These are phyloP conservation scores for Montipora efflorescens DNA, from an alignment of 64 coral and sea anemone genomes.

Conservation along the genomic window DNA sequence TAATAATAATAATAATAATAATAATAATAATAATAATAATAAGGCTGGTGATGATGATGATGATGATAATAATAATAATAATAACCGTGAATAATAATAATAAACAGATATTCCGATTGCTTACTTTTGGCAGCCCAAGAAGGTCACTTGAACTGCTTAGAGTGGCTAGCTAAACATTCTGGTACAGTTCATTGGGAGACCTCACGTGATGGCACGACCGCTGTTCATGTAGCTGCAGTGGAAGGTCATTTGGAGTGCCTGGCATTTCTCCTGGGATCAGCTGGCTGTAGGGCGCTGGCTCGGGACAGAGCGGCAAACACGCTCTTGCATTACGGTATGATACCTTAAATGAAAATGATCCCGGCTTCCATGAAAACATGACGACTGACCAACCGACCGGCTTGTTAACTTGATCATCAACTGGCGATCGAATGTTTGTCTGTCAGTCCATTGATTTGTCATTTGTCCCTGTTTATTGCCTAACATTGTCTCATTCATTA, in stretches of 20 bases:
- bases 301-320: conserved; percentile 73
- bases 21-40: too few species aligned
- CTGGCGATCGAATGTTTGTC: not conserved
- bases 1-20: too few species aligned
- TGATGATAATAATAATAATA: too few species aligned
- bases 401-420: not conserved
- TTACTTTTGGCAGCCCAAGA: conserved; percentile 79
- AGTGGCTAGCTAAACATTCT: conserved; percentile 83
- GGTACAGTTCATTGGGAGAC: conserved; percentile 65
- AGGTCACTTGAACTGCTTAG: conserved; percentile 85
- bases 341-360: too few species aligned
- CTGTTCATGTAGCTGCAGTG: conserved; percentile 86
- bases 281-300: conserved; percentile 73
- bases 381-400: not conserved
- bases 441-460: not conserved
- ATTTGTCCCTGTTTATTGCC: too few species aligned
- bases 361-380: not conserved
- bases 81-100: too few species aligned
- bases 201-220: conserved; percentile 89
- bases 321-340: conserved; percentile 86
- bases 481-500: not conserved
- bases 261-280: conserved; percentile 71
- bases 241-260: conserved; percentile 89
- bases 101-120: not conserved
- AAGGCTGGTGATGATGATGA: too few species aligned